A percentile compares a stretch with the other conserved stretches of the same genome.
These are phyloP conservation scores for Teleogryllus occipitalis DNA, from an alignment of 1,140 invertebrate genomes.

Conservation along the genomic window DNA sequence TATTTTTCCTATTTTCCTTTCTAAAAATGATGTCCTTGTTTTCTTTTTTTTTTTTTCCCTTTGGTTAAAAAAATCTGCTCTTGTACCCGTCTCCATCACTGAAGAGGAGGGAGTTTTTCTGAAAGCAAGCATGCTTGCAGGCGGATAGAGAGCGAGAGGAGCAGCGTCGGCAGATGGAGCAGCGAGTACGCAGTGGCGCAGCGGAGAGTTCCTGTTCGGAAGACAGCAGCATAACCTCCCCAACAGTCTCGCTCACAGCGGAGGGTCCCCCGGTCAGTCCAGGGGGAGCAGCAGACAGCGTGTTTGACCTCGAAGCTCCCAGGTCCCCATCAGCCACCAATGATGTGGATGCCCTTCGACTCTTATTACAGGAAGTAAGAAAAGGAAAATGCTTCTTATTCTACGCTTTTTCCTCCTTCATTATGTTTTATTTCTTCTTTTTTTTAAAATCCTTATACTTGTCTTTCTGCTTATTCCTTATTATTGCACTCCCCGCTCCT, in stretches of 20 bases:
- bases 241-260: conserved; percentile 30
- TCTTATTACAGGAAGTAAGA: conserved; percentile 64
- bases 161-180: conserved; percentile 34
- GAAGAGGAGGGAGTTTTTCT: not conserved
- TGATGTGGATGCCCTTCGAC: conserved; percentile 51
- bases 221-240: conserved; percentile 22
- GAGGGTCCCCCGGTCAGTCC: conserved; percentile 50
- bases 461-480: too few relatives aligned
- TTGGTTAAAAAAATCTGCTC: too few relatives aligned
- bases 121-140: conserved; percentile 34
- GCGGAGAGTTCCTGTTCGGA: conserved; percentile 18
- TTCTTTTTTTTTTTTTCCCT: too few relatives aligned
- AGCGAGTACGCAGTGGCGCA: conserved; percentile 7
- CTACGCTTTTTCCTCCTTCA: not conserved
- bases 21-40: too few relatives aligned
- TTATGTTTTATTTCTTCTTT: not conserved
- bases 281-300: conserved; percentile 17
- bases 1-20: too few relatives aligned
- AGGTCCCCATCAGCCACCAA: conserved; percentile 44
- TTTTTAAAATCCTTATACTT: too few relatives aligned
- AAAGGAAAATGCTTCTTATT: too few relatives aligned
- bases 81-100: too few relatives aligned
- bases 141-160: conserved; percentile 82
- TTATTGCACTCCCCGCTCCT: too few relatives aligned
- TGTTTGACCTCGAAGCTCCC: conserved; percentile 16